phyloP scores from a whole-genome alignment of 1,140 invertebrate genomes.

The Ceratoteleas bidentatus region DNA sequence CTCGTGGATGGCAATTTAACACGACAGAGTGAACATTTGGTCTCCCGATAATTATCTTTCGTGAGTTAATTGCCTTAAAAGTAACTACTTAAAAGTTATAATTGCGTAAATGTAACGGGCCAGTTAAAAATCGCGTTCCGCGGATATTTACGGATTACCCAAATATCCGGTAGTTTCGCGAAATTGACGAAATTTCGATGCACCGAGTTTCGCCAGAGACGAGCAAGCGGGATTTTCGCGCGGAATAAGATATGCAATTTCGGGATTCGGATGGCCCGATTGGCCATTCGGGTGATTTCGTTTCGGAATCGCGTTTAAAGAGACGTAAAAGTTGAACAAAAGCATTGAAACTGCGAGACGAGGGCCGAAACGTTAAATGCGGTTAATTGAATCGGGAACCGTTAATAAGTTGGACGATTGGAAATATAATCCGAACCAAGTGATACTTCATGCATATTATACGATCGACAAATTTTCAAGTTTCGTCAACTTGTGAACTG shows the following conservation, averaged over 20 bases:
- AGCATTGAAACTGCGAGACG: too few species aligned
- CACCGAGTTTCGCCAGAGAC: slow-evolving; percentile 8
- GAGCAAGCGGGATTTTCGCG: background rate
- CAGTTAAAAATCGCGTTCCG: slow-evolving; percentile 33
- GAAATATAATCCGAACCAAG: too few species aligned
- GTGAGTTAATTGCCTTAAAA: slow-evolving; percentile 54
- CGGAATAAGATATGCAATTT: slow-evolving; percentile 1
- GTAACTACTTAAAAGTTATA: slow-evolving; percentile 58
- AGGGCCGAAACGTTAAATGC: too few species aligned
- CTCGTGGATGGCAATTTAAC: slow-evolving; percentile 46
- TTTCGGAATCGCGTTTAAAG: too few species aligned
- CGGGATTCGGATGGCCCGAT: background rate
- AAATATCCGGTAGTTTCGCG: slow-evolving; percentile 1
- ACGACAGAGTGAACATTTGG: slow-evolving; percentile 52
- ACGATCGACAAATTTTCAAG: too few species aligned
- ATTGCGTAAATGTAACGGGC: slow-evolving; percentile 46
- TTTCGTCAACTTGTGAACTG: too few species aligned
- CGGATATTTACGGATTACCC: slow-evolving; percentile 32
- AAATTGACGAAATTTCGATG: slow-evolving; percentile 21
- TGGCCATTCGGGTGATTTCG: too few species aligned
- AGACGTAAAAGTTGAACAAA: too few species aligned
- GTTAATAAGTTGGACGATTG: too few species aligned
- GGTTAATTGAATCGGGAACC: too few species aligned
- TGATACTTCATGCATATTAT: too few species aligned
- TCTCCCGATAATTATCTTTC: slow-evolving; percentile 53